phyloP scores from a whole-genome alignment of 1,140 invertebrate genomes.

The Helicoverpa armigera region DNA sequence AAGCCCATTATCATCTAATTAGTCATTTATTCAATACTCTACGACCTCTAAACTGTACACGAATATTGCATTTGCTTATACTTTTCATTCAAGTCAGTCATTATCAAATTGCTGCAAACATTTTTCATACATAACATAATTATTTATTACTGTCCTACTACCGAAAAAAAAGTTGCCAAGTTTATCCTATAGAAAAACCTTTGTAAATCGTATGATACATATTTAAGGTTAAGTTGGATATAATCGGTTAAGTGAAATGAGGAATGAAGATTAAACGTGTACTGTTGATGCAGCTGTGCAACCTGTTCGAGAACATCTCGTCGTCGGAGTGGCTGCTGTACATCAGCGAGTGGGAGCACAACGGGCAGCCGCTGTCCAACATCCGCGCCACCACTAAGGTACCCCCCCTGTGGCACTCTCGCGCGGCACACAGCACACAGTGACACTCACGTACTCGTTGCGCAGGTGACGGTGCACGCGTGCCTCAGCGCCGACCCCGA shows the following conservation, averaged over 20 bases:
- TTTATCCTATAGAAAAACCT: background rate
- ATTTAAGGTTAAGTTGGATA: too few species aligned
- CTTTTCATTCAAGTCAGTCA: too few species aligned
- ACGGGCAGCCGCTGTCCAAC: constrained; percentile 92
- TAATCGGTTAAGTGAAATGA: background rate
- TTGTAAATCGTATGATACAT: background rate
- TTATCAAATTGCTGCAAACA: too few species aligned
- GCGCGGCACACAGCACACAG: too few species aligned
- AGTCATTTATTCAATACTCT: too few species aligned
- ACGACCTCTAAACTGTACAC: too few species aligned
- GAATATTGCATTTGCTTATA: too few species aligned
- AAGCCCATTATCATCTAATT: too few species aligned
- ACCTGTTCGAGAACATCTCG: constrained; percentile 95
- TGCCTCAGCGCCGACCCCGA: constrained; percentile 91
- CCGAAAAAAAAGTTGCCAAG: too few species aligned
- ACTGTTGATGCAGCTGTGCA: constrained; percentile 90
- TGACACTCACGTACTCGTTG: background rate
- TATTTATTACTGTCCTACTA: too few species aligned
- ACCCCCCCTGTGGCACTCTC: background rate
- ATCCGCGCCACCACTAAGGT: constrained; percentile 95
- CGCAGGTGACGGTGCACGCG: constrained; percentile 93
- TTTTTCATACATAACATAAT: too few species aligned
- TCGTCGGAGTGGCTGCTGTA: constrained; percentile 97
- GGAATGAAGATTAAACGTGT: background rate
- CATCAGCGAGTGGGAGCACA: constrained; percentile 95